Percentiles rank a stretch among this genome's conserved stretches.
Evolutionary conservation across 2,888 invertebrate genomes (phyloP).

Genomic region (Lycocerus yunnanus): DNA sequence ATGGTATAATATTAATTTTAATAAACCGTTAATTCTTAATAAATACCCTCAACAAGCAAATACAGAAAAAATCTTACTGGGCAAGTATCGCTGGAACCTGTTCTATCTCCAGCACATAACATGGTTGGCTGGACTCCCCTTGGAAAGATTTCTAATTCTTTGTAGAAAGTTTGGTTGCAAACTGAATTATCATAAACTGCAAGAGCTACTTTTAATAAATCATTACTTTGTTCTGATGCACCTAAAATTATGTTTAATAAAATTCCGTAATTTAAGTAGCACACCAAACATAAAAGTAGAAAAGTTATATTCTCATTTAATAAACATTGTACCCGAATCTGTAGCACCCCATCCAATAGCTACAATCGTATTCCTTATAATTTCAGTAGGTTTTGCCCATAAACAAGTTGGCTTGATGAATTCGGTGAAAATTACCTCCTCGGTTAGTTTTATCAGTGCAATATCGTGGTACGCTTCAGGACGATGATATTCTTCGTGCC

Average conservation of each 20-base stretch:
- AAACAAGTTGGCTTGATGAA: constrained; percentile 27
- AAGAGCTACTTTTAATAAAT: not conserved
- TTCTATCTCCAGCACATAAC: constrained; percentile 58
- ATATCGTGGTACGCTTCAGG: constrained; percentile 68
- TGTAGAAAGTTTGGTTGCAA: not conserved
- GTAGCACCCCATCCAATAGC: constrained; percentile 34
- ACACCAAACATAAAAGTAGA: too few relatives aligned
- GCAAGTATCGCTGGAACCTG: constrained; percentile 51
- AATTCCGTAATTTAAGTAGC: too few relatives aligned
- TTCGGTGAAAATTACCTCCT: constrained; percentile 54
- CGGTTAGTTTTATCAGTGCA: constrained; percentile 62
- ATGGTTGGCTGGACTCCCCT: constrained; percentile 49
- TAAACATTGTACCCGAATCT: not conserved
- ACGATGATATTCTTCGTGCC: constrained; percentile 62
- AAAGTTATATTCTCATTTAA: too few relatives aligned
- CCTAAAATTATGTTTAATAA: not conserved
- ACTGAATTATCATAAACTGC: not conserved
- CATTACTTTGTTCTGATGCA: not conserved
- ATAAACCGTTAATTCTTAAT: too few relatives aligned
- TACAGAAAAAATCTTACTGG: constrained; percentile 40
- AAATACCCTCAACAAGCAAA: too few relatives aligned
- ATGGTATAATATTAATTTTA: too few relatives aligned
- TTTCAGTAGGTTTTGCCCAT: not conserved
- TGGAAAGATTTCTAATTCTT: constrained; percentile 32
- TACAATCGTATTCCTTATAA: not conserved